Percentiles rank a stretch among this genome's conserved stretches.
Conservation (phyloP, 2,888 invertebrate genomes). For the Lasioglossum zephyrum region DNA sequence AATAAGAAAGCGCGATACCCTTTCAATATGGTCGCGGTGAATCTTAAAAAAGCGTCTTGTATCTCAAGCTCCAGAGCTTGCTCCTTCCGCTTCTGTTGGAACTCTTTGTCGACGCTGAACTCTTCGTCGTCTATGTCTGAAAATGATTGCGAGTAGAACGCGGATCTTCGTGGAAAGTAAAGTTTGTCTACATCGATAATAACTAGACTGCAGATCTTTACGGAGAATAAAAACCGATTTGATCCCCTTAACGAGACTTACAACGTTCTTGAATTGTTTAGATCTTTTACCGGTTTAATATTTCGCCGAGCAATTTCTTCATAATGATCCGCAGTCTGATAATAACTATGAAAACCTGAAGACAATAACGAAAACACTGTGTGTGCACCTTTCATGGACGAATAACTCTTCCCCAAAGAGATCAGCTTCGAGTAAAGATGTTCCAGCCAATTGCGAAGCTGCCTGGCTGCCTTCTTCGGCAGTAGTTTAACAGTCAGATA, state of each 20-base stretch:
- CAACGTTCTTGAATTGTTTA: no score
- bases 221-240: no score
- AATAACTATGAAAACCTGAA: background rate
- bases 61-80: conserved; percentile 96
- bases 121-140: conserved; percentile 79
- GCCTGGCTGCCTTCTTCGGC: conserved; percentile 94
- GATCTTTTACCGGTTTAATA: no score
- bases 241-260: no score
- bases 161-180: no score
- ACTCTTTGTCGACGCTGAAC: conserved; percentile 81
- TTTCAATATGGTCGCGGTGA: conserved; percentile 96
- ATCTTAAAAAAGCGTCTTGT: conserved; percentile 98
- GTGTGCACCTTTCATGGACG: conserved; percentile 75
- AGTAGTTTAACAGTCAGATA: conserved; percentile 92
- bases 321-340: no score
- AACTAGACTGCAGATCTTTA: background rate
- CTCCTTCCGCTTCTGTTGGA: conserved; percentile 85
- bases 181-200: background rate
- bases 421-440: conserved; percentile 88
- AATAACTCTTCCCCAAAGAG: conserved; percentile 76
- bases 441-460: conserved; percentile 92
- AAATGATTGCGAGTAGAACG: background rate
- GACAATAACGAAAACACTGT: background rate
- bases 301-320: no score
- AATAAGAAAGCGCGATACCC: conserved; percentile 95